Evolutionary conservation across 1,140 invertebrate genomes (phyloP), one percentile per base, ranked within the genome.

Genomic region (Cotesia chilonis): DNA sequence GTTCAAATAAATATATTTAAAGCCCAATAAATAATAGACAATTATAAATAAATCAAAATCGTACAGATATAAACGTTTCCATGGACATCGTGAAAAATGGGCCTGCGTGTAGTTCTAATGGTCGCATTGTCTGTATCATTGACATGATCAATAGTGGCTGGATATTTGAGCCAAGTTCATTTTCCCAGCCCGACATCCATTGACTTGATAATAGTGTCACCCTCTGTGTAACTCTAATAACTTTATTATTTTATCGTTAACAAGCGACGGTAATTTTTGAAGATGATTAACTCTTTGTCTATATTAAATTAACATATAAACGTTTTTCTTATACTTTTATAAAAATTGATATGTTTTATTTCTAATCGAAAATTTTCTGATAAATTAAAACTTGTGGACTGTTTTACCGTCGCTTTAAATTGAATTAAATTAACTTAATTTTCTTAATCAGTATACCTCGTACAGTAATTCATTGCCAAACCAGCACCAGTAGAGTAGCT

Each of bases 41-140:
- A 28, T 2, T 28, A 28, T 2, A 28, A 2, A 28, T 28, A 28
- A 17, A 28, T 1, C 28, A 54, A 38, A 66, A 76, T 9, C 41
- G 2, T 47, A 47, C 75, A 10, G 65, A 41, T 41, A 74, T 73
- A 52, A 76, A 73, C 14, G 72, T 73, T 17, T 65, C 47, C 75
- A 76, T 73, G 10, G 75, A 74, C 72, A 76, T 74, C 2, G 59
- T 73, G 51, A 74, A 76, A 36, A 74, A 76, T 17, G 57, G 65
- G 17, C 75, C 72, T 20, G 75, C 75, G 9, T 41, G 66, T 51
- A 76, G 28, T 61, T 69, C 36, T 6, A 76, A 55, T 28, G 75
- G 64, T 65, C 55, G 63, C 36, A 70, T 67, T 35, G 75, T 61
- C 38, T 70, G 64, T 4, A 68, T 74, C 59, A 76, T 57, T 6